Evolutionary conservation across 1,140 invertebrate species (phyloP).

Genomic region (Hesperophylax magnus): DNA sequence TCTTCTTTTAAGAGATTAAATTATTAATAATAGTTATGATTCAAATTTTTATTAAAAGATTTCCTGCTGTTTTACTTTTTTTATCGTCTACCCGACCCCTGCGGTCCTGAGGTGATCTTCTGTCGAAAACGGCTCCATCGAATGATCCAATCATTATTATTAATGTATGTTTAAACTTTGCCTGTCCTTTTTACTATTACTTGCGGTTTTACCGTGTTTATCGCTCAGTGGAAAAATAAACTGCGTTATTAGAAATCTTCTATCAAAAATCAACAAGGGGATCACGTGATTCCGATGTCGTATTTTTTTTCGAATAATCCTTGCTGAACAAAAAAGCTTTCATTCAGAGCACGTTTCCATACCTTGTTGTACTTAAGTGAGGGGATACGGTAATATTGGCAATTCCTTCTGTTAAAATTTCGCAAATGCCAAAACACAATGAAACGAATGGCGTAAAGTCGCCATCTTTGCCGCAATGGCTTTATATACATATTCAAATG

Average conservation of each 20-base stretch:
- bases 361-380: slow-evolving; percentile 35
- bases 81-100: too few species aligned
- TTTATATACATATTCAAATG: slow-evolving; percentile 36
- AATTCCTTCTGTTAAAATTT: slow-evolving; percentile 32
- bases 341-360: slow-evolving; percentile 31
- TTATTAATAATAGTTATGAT: too few species aligned
- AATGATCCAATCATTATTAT: too few species aligned
- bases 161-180: too few species aligned
- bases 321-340: slow-evolving; percentile 20
- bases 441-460: slow-evolving; percentile 27
- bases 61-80: too few species aligned
- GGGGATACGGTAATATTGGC: slow-evolving; percentile 34
- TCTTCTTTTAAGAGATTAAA: too few species aligned
- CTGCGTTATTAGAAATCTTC: neutral
- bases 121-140: too few species aligned
- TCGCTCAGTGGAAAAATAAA: too few species aligned
- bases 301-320: slow-evolving; percentile 3
- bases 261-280: neutral
- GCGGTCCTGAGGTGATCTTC: too few species aligned
- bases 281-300: slow-evolving; percentile 1
- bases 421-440: slow-evolving; percentile 30
- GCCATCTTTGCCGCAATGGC: slow-evolving; percentile 36
- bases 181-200: too few species aligned
- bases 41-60: too few species aligned
- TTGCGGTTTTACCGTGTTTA: too few species aligned